Evolutionary conservation across 2,113 vertebrate species (phyloP).

Genomic region (Vombatus ursinus): DNA sequence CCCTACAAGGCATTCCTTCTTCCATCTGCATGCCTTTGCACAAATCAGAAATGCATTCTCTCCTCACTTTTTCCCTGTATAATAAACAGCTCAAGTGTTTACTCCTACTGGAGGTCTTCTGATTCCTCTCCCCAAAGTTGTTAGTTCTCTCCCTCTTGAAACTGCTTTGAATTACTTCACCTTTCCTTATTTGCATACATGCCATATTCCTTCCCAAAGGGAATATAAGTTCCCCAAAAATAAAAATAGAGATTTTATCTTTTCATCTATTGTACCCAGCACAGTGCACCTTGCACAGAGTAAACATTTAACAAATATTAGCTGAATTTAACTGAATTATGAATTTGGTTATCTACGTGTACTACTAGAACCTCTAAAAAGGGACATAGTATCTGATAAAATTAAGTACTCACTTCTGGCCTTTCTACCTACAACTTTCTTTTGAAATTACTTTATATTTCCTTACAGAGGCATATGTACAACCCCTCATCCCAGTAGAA

Average conservation of each 20-base stretch:
- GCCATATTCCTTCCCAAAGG: not conserved
- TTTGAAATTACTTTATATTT: not conserved
- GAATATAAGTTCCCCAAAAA: not conserved
- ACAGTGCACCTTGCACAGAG: not conserved
- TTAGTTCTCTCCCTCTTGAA: not conserved
- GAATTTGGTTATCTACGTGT: not conserved
- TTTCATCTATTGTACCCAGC: not conserved
- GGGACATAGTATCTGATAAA: not conserved
- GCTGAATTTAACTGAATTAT: not conserved
- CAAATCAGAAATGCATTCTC: not conserved
- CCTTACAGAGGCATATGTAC: not conserved
- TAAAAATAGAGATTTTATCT: not conserved
- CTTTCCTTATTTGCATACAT: not conserved
- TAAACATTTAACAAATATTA: not conserved
- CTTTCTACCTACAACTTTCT: constrained; percentile 30
- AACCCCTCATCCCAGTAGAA: not conserved
- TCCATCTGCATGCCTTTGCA: not conserved
- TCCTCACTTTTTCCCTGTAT: not conserved
- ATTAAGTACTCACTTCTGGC: not conserved
- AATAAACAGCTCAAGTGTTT: not conserved
- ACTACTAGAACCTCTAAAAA: not conserved
- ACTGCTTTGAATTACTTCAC: not conserved
- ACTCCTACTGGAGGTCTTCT: not conserved
- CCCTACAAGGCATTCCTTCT: not conserved
- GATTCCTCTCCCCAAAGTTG: not conserved